Evolutionary conservation across 2,888 invertebrate genomes (phyloP).

Genomic region (Stramonita haemastoma): DNA sequence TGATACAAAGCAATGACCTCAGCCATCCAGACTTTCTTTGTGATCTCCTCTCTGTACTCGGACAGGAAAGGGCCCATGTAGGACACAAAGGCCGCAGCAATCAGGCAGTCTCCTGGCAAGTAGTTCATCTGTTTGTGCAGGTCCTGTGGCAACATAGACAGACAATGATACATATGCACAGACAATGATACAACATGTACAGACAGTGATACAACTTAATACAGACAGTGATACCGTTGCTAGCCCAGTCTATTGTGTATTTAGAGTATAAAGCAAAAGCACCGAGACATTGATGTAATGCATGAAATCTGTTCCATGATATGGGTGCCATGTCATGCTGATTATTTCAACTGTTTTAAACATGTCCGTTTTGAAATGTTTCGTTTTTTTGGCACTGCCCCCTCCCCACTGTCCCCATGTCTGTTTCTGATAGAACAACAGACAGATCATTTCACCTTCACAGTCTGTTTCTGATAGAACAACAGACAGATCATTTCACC

Average conservation of each 20-base stretch:
- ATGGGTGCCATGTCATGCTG: too few relatives aligned
- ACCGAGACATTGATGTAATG: too few relatives aligned
- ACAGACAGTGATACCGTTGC: too few relatives aligned
- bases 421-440: not conserved
- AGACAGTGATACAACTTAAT: too few relatives aligned
- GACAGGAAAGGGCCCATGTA: constrained; percentile 93
- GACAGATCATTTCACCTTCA: not conserved
- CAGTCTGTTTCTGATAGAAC: not conserved
- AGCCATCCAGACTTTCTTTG: constrained; percentile 77
- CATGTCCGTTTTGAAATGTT: too few relatives aligned
- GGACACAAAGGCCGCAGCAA: constrained; percentile 91
- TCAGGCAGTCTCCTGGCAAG: constrained; percentile 90
- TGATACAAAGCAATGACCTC: constrained; percentile 67
- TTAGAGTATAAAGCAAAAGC: too few relatives aligned
- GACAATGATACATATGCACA: not conserved
- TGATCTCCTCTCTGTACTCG: constrained; percentile 86
- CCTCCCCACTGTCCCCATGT: too few relatives aligned
- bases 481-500: not conserved
- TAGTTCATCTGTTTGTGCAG: constrained; percentile 86
- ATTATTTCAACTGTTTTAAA: too few relatives aligned
- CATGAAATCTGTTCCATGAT: too few relatives aligned
- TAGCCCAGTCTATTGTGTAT: too few relatives aligned
- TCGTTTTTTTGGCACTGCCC: too few relatives aligned
- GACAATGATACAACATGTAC: not conserved
- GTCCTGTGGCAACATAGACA: constrained; percentile 67